Evolutionary conservation across 2,113 vertebrate genomes (phyloP).

Genomic region (Narcine bancroftii): DNA sequence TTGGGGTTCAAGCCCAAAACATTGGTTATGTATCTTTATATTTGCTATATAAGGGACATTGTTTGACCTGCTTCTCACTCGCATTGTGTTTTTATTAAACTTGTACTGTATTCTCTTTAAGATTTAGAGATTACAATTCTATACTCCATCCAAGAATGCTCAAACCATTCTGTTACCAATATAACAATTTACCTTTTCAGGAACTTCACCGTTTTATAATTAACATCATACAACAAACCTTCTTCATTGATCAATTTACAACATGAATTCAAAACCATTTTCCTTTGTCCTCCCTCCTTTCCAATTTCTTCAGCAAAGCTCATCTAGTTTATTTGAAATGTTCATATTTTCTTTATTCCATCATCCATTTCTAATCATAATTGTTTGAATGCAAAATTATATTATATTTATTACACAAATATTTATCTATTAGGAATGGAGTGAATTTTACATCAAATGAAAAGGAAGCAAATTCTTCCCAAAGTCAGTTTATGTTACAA

Average conservation of each 20-base stretch:
- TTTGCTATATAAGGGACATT: too few species aligned
- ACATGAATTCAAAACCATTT: not conserved
- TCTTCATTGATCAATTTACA: not conserved
- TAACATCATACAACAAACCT: not conserved
- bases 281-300: not conserved
- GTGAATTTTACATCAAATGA: too few species aligned
- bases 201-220: not conserved
- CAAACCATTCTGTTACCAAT: not conserved
- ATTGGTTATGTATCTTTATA: too few species aligned
- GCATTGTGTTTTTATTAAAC: too few species aligned
- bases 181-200: not conserved
- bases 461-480: too few species aligned
- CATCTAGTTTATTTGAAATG: not conserved
- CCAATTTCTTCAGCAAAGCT: not conserved
- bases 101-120: not conserved
- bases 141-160: not conserved
- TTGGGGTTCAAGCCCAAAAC: too few species aligned
- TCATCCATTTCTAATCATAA: constrained; percentile 22
- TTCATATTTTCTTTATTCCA: not conserved
- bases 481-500: too few species aligned
- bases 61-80: too few species aligned
- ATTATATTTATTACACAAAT: too few species aligned
- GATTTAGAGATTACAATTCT: not conserved
- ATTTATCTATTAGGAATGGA: too few species aligned
- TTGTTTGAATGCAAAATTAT: too few species aligned